These are phyloP conservation scores for Stenolophus ochropezus DNA, from an alignment of 2,888 invertebrate genomes.

Conservation along the genomic window DNA sequence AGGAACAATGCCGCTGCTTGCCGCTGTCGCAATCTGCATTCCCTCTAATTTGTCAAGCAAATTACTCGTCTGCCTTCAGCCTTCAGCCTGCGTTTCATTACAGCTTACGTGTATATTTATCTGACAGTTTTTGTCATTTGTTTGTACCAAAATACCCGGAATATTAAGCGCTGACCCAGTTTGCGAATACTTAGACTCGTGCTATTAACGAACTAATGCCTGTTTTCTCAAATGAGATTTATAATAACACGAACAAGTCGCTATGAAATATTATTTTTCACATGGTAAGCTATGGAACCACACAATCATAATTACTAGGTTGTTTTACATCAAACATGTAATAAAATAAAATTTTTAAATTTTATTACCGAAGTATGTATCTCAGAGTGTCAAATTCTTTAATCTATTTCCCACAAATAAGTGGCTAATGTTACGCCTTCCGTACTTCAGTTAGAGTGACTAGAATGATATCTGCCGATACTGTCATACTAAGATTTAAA, in stretches of 20 bases:
- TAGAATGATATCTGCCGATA: too few species aligned
- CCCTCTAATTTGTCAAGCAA: slow-evolving; percentile 52
- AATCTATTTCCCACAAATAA: too few species aligned
- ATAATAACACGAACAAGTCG: background rate
- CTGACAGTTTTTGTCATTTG: slow-evolving; percentile 45
- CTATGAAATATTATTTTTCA: background rate
- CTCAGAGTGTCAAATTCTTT: too few species aligned
- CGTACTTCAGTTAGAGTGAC: too few species aligned
- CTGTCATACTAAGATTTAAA: too few species aligned
- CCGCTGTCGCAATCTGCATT: slow-evolving; percentile 47
- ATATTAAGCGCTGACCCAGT: slow-evolving; percentile 19
- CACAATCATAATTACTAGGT: background rate
- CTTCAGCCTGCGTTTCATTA: slow-evolving; percentile 39
- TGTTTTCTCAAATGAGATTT: background rate
- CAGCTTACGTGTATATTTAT: slow-evolving; percentile 36
- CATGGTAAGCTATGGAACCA: background rate
- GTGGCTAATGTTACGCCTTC: too few species aligned
- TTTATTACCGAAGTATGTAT: too few species aligned
- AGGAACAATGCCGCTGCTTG: slow-evolving; percentile 17
- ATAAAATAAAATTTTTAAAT: too few species aligned
- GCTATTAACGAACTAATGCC: background rate
- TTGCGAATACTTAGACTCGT: background rate
- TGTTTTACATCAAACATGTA: too few species aligned
- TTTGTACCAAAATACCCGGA: slow-evolving; percentile 1
- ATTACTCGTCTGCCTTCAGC: slow-evolving; percentile 22